Conservation (phyloP, 2,113 vertebrate genomes). For the Xenopus tropicalis region UCB_Xtro_10.0 CM004448.2:19639501-19640000, state of each 20-base stretch:
- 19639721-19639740: not conserved
- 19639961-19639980: not conserved
- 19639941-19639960: constrained; percentile 6
- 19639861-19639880: not conserved
- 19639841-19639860: constrained; percentile 11
- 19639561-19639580: too few species aligned
- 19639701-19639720: not conserved
- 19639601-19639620: not conserved
- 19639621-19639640: not conserved
- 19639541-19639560: too few species aligned
- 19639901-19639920: constrained; percentile 24
- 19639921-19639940: constrained; percentile 1
- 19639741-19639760: not conserved
- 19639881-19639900: constrained; percentile 14
- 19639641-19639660: not conserved
- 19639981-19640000: constrained; percentile 7
- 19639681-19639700: not conserved
- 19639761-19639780: constrained; percentile 5
- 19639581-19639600: not conserved
- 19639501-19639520: too few species aligned
- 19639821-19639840: not conserved
- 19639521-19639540: too few species aligned
- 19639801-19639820: not conserved
- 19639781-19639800: not conserved
- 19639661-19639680: not conserved